Conservation (phyloP, 1,140 invertebrate species). For the Zaprionus davidi region DNA sequence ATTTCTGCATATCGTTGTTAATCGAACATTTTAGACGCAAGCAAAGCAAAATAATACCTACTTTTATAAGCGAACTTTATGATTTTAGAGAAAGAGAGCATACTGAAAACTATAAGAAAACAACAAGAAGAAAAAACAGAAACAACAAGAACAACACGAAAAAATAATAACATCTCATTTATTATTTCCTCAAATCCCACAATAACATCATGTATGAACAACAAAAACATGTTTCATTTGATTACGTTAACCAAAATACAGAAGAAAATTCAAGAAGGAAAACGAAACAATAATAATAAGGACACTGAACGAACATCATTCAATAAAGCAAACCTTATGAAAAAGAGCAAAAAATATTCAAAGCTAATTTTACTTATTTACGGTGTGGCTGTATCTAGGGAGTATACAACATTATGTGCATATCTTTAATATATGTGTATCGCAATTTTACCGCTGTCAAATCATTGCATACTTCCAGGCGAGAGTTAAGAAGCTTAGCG, state of each 20-base stretch:
- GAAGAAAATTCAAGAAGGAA: slow-evolving; percentile 52
- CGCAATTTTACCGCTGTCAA: background rate
- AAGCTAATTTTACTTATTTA: slow-evolving; percentile 18
- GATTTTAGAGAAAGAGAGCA: slow-evolving; percentile 28
- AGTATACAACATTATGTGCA: background rate
- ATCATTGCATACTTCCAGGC: slow-evolving; percentile 38
- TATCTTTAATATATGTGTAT: background rate
- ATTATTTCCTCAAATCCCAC: slow-evolving; percentile 23
- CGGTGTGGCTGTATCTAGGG: background rate
- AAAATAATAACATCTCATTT: slow-evolving; percentile 45
- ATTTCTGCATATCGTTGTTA: slow-evolving; percentile 78
- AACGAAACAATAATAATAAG: slow-evolving; percentile 39
- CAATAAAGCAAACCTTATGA: slow-evolving; percentile 66
- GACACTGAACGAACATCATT: slow-evolving; percentile 65
- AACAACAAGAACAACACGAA: slow-evolving; percentile 20
- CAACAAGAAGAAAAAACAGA: slow-evolving; percentile 6
- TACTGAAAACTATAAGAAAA: slow-evolving; percentile 13
- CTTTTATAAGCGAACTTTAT: slow-evolving; percentile 41
- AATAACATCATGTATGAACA: slow-evolving; percentile 34
- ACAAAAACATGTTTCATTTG: slow-evolving; percentile 49
- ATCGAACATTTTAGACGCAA: slow-evolving; percentile 51
- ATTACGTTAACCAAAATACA: slow-evolving; percentile 54
- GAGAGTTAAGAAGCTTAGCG: background rate
- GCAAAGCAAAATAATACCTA: slow-evolving; percentile 46
- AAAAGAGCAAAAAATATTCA: slow-evolving; percentile 54